A percentile compares a stretch with the other conserved stretches of the same genome.
Conservation (phyloP, 2,888 invertebrate species). For the Chloroclystis v-ata region DNA sequence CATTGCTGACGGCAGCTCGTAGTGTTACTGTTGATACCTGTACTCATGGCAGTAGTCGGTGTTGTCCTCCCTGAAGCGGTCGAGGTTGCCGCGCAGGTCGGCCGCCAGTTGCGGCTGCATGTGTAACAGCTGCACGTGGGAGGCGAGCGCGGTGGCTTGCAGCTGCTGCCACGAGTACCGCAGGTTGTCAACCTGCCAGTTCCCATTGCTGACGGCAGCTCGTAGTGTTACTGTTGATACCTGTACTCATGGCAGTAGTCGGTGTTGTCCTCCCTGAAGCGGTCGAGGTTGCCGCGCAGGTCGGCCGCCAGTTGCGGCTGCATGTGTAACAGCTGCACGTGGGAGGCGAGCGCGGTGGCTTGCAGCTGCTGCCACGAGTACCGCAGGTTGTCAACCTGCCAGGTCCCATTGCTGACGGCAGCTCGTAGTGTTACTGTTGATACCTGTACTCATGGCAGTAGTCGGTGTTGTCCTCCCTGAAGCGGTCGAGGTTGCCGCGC, state of each 20-base stretch:
- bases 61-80: constrained; percentile 84
- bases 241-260: constrained; percentile 91
- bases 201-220: too few species aligned
- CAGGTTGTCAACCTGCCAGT: too few species aligned
- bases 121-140: constrained; percentile 87
- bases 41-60: constrained; percentile 90
- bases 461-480: constrained; percentile 85
- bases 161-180: too few species aligned
- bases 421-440: too few species aligned
- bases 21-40: too few species aligned
- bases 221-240: too few species aligned
- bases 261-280: constrained; percentile 83
- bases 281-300: constrained; percentile 86
- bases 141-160: constrained; percentile 84
- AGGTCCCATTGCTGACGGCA: too few species aligned
- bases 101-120: constrained; percentile 93
- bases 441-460: constrained; percentile 88
- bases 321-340: constrained; percentile 87
- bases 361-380: too few species aligned
- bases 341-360: constrained; percentile 85
- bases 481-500: constrained; percentile 84
- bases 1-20: constrained; percentile 92
- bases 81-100: constrained; percentile 88
- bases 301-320: constrained; percentile 94
- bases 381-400: too few species aligned